Evolutionary conservation across 1,140 invertebrate genomes (phyloP).

Genomic region (Bombus superbus): DNA sequence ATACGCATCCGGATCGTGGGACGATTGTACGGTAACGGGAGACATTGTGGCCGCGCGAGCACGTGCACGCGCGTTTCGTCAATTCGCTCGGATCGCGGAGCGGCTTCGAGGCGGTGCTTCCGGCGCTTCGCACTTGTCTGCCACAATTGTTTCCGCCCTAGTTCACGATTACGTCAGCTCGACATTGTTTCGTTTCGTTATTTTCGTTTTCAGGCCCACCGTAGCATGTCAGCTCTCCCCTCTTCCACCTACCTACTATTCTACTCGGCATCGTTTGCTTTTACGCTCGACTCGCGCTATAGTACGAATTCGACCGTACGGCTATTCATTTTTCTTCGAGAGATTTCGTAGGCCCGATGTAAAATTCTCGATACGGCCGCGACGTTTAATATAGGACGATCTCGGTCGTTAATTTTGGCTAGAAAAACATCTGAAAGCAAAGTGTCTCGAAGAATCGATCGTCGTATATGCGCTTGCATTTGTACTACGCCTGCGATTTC

Average conservation of each 20-base stretch:
- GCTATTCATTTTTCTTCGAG: not conserved
- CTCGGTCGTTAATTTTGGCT: too few species aligned
- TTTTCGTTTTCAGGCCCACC: slow-evolving; percentile 82
- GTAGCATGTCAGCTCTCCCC: slow-evolving; percentile 78
- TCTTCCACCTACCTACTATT: slow-evolving; percentile 26
- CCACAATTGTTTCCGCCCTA: slow-evolving; percentile 82
- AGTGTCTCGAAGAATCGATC: not conserved
- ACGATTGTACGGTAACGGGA: not conserved
- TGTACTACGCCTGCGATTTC: not conserved
- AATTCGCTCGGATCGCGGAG: slow-evolving; percentile 67
- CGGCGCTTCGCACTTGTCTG: slow-evolving; percentile 81
- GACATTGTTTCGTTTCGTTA: slow-evolving; percentile 82
- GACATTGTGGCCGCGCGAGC: slow-evolving; percentile 36
- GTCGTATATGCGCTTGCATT: not conserved
- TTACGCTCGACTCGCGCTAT: slow-evolving; percentile 61
- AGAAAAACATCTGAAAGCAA: too few species aligned
- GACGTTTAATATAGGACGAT: too few species aligned
- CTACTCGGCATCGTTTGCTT: slow-evolving; percentile 38
- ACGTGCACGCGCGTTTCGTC: slow-evolving; percentile 61
- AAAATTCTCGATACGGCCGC: not conserved
- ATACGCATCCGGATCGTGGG: slow-evolving; percentile 21
- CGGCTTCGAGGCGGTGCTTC: slow-evolving; percentile 72
- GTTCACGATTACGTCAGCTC: slow-evolving; percentile 80
- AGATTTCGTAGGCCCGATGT: not conserved
- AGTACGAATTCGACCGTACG: not conserved